Percentiles rank a stretch among this genome's conserved stretches.
phyloP scores from a whole-genome alignment of 2,113 vertebrate species.

The Herpetotheres cachinnans region DNA sequence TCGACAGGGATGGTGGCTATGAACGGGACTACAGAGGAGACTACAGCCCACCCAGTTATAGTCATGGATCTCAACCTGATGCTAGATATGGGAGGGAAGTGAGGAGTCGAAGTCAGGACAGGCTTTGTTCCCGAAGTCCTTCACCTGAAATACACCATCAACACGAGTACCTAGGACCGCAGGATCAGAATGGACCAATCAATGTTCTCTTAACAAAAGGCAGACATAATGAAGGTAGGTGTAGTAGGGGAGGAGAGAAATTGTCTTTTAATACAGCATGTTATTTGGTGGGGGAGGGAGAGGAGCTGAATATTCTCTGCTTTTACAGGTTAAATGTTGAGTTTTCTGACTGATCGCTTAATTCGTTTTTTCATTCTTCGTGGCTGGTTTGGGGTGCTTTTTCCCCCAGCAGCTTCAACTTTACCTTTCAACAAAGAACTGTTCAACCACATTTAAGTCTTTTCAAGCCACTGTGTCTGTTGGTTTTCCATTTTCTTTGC shows the following conservation, averaged over 20 bases:
- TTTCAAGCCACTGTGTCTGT: background rate
- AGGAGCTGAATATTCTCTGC: background rate
- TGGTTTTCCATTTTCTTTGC: background rate
- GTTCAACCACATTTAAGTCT: background rate
- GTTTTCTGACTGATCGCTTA: background rate
- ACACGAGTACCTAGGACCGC: background rate
- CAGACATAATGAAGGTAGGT: constrained; percentile 87
- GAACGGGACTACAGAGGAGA: constrained; percentile 58
- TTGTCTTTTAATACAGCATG: background rate
- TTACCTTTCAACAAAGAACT: background rate
- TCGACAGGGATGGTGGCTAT: constrained; percentile 73
- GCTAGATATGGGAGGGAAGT: constrained; percentile 55
- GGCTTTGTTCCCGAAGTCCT: constrained; percentile 73
- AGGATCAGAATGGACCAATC: constrained; percentile 76
- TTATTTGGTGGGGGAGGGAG: background rate
- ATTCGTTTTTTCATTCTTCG: background rate
- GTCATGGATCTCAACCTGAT: constrained; percentile 58
- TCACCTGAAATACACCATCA: constrained; percentile 33
- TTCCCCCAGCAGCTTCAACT: background rate
- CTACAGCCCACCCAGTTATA: constrained; percentile 69
- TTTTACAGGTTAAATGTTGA: background rate
- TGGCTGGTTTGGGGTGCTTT: background rate
- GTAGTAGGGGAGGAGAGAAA: background rate
- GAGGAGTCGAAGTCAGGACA: constrained; percentile 77
- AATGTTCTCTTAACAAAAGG: constrained; percentile 89